phyloP scores from a whole-genome alignment of 2,113 vertebrate species.

The Myotis lucifugus region DNA sequence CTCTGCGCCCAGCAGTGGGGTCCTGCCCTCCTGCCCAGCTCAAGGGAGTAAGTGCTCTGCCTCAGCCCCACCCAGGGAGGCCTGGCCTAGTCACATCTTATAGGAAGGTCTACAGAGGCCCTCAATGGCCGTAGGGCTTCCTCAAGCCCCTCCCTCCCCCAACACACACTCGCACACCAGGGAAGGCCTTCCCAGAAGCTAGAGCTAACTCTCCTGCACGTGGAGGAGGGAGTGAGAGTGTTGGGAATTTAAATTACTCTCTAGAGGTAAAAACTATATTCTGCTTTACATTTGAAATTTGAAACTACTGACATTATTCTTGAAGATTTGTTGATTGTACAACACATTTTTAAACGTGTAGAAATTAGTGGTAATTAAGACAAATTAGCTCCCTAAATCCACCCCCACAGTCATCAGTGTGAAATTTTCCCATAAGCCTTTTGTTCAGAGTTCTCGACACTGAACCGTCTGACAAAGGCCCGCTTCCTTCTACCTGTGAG shows the following conservation, averaged over 20 bases:
- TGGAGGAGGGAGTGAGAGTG: not conserved
- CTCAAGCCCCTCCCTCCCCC: not conserved
- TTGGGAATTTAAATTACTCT: not conserved
- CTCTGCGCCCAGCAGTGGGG: no score
- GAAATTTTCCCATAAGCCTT: not conserved
- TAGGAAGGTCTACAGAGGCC: not conserved
- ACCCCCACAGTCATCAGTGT: not conserved
- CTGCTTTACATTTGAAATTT: constrained; percentile 26
- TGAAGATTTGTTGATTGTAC: not conserved
- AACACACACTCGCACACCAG: fast-evolving
- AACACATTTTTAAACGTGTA: not conserved
- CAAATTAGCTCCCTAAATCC: not conserved
- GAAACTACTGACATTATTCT: constrained; percentile 24
- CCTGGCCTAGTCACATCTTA: not conserved
- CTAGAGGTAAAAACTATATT: not conserved
- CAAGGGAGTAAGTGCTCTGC: not conserved
- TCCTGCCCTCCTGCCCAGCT: not conserved
- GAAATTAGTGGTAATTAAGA: not conserved
- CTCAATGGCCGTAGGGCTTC: not conserved
- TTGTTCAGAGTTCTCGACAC: not conserved
- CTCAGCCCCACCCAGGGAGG: not conserved
- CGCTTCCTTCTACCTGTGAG: not conserved
- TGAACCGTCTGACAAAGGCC: not conserved
- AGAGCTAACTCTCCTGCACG: not conserved
- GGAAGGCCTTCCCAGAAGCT: not conserved